Conservation (phyloP, 2,888 invertebrate genomes). For the Erynnis tages region DNA sequence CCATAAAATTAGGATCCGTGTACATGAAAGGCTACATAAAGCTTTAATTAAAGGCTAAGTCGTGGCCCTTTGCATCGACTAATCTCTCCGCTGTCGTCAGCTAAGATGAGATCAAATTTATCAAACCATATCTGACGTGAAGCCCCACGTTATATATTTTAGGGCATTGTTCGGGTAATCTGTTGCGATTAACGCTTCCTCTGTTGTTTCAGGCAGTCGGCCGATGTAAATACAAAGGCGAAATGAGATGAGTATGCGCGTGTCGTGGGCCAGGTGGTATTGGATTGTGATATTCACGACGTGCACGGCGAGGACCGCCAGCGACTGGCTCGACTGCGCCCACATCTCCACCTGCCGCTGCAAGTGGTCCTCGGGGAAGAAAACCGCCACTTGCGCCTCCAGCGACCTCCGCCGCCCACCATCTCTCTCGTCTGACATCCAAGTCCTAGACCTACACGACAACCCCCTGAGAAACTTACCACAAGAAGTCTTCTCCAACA, state of each 20-base stretch:
- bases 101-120: constrained; percentile 24
- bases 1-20: constrained; percentile 13
- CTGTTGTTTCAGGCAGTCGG: constrained; percentile 76
- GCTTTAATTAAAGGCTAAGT: constrained; percentile 17
- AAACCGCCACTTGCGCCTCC: constrained; percentile 92
- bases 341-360: constrained; percentile 91
- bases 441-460: constrained; percentile 90
- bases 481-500: constrained; percentile 88
- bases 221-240: constrained; percentile 75
- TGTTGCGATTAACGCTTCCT: constrained; percentile 52
- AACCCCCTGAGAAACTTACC: constrained; percentile 89
- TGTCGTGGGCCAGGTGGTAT: constrained; percentile 80
- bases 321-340: constrained; percentile 94
- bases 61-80: constrained; percentile 1
- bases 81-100: constrained; percentile 10
- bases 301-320: constrained; percentile 75
- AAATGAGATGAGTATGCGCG: constrained; percentile 81
- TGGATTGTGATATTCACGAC: constrained; percentile 77
- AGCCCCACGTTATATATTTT: constrained; percentile 27
- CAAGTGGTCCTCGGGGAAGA: constrained; percentile 96
- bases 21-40: constrained; percentile 5
- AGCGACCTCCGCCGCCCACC: constrained; percentile 91
- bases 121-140: constrained; percentile 12
- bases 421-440: constrained; percentile 75
- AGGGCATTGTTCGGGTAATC: constrained; percentile 51